Evolutionary conservation across 2,113 vertebrate genomes (phyloP), one percentile per base, ranked within the genome.

Genomic region (Regulus satrapa): DNA sequence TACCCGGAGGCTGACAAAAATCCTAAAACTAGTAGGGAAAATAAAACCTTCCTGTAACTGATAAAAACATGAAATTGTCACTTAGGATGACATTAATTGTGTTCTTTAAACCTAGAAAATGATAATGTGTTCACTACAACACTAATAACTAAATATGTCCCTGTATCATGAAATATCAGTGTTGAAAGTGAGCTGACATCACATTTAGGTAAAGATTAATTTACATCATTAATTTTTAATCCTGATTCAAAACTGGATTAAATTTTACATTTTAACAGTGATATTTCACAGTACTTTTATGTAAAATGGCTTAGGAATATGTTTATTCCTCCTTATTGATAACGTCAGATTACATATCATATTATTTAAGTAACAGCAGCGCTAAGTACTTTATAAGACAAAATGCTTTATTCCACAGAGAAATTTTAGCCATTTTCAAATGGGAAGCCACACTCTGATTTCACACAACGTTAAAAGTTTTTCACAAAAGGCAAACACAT

Each of bases 81-180:
- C 29, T 59, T 46, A 59, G n/a, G 8, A 68, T 58, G 2, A 77
- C 41, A n/a, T 3, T 2, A 82, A 85, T 52, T 3, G 49, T 19
- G 9, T 59, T 72, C 40, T 64, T 84, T 73, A 69, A 77, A 59
- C 3, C 20, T 64, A 80, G 43, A 83, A 78, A 88, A 76, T 3
- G 0, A 51, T 66, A 58, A 58, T 7, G 6, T 0, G 0, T 52
- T 67, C 45, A 72, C 26, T 54, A 41, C 19, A 87, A 68, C 20
- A 52, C 12, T 41, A 9, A 28, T 13, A 24, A 17, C 10, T 64
- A 31, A 78, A 61, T 80, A 38, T 2, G 2, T 25, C 64, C n/a
- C 52, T 34, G 5, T 26, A 76, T 14, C 23, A 79, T 17, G 36
- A 75, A 89, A 40, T 20, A 46, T 20, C 41, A 49, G 32, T 31